These are phyloP conservation scores for Stenodema calcarata DNA, from an alignment of 2,888 invertebrate genomes.

Conservation along the genomic window DNA sequence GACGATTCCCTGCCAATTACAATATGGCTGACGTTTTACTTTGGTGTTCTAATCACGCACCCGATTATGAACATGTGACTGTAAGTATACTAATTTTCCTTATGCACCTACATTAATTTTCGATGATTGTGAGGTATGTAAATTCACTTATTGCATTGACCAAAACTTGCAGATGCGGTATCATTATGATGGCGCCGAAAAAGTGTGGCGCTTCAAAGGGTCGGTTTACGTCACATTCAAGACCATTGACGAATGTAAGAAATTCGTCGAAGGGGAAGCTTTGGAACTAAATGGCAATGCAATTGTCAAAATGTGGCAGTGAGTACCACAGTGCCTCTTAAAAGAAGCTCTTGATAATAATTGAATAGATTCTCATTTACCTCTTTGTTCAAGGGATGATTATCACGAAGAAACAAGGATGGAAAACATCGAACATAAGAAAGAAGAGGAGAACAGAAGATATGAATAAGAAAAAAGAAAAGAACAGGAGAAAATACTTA, in stretches of 20 bases:
- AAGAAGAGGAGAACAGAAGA: too few species aligned
- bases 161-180: conserved; percentile 62
- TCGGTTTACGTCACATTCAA: conserved; percentile 90
- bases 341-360: background rate
- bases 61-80: conserved; percentile 63
- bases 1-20: conserved; percentile 78
- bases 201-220: conserved; percentile 81
- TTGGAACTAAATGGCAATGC: conserved; percentile 73
- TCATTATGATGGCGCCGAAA: conserved; percentile 70
- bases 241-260: conserved; percentile 79
- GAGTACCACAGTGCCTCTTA: conserved; percentile 57
- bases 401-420: conserved; percentile 73
- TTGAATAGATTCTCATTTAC: background rate
- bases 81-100: conserved; percentile 59
- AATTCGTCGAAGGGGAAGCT: conserved; percentile 73
- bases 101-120: too few species aligned
- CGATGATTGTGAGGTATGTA: background rate
- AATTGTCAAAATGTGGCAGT: conserved; percentile 74
- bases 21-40: conserved; percentile 75
- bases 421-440: conserved; percentile 66
- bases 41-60: conserved; percentile 72
- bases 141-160: background rate
- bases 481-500: too few species aligned
- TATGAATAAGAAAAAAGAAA: too few species aligned
- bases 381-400: conserved; percentile 4